A percentile compares a stretch with the other conserved stretches of the same genome.
These are phyloP conservation scores for Astreopora myriophthalma DNA, from an alignment of 64 coral and sea anemone genomes.

Conservation along the genomic window DNA sequence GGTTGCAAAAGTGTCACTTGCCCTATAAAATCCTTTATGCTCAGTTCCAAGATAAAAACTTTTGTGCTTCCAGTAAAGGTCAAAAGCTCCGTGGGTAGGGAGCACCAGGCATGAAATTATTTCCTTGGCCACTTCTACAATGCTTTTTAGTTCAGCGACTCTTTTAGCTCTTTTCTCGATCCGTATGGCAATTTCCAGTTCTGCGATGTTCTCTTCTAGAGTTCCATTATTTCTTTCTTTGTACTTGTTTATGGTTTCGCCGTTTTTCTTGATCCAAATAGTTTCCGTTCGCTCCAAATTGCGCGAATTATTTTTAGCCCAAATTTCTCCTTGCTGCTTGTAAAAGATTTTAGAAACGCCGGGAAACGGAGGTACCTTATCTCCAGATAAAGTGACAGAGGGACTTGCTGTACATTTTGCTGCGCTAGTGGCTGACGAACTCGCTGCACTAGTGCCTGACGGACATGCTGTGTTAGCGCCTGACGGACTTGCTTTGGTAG, in stretches of 20 bases:
- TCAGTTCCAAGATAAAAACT: constrained; percentile 28
- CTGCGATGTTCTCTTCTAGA: constrained; percentile 42
- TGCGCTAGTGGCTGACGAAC: background rate
- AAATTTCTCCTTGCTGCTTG: constrained; percentile 12
- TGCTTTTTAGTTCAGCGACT: constrained; percentile 26
- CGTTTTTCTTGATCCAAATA: constrained; percentile 21
- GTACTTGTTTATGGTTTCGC: background rate
- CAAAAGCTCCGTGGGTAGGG: constrained; percentile 15
- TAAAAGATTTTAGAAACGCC: constrained; percentile 42
- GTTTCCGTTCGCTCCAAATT: background rate
- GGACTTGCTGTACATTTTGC: constrained; percentile 9
- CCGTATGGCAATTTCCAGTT: background rate
- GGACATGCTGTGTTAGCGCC: background rate
- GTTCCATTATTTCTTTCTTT: constrained; percentile 20
- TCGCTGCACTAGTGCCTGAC: background rate
- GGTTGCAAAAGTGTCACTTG: constrained; percentile 44
- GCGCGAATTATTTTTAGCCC: constrained; percentile 21
- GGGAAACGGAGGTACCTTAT: constrained; percentile 18
- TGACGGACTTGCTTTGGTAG: background rate
- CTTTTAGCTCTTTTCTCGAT: constrained; percentile 23
- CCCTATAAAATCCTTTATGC: constrained; percentile 31
- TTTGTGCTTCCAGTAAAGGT: constrained; percentile 62
- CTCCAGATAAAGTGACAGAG: background rate
- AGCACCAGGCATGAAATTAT: constrained; percentile 49
- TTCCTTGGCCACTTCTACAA: constrained; percentile 24